phyloP scores from a whole-genome alignment of 2,113 vertebrate genomes.

The Chinchilla lanigera region DNA sequence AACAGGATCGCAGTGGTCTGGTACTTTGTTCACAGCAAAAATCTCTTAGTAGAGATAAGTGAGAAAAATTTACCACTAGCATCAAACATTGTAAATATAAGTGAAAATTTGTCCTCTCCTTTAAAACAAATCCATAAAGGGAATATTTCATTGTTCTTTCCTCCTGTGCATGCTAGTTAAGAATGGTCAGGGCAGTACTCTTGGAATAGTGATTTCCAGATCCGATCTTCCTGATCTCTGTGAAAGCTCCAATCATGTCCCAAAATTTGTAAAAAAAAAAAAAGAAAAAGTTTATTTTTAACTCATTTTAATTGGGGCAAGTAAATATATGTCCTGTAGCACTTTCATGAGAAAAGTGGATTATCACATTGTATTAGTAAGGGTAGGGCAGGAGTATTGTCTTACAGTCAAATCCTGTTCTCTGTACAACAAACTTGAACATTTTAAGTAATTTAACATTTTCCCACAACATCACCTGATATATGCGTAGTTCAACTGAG shows the following conservation, averaged over 20 bases:
- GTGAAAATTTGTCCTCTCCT: not conserved
- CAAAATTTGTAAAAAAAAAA: conserved; percentile 42
- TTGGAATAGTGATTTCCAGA: conserved; percentile 41
- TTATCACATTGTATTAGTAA: conserved; percentile 52
- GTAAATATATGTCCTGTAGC: conserved; percentile 54
- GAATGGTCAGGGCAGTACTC: not conserved
- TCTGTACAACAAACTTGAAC: not conserved
- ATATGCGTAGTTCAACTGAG: not conserved
- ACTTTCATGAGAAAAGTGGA: conserved; percentile 60
- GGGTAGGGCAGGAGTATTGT: not conserved
- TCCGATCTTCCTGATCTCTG: conserved; percentile 52
- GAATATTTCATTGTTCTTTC: not conserved
- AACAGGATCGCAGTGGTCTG: not conserved
- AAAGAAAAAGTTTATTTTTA: conserved; percentile 37
- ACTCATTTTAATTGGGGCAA: conserved; percentile 63
- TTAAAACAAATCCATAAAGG: not conserved
- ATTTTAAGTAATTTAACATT: not conserved
- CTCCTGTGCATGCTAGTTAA: not conserved
- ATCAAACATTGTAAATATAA: not conserved
- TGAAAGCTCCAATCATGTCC: conserved; percentile 19
- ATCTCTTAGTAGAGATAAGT: not conserved
- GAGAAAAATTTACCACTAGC: not conserved
- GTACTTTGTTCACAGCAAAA: conserved; percentile 8
- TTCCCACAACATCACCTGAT: not conserved
- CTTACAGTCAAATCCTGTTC: not conserved